Conservation (phyloP, 2,113 vertebrate species). For the Siniperca chuatsi region DNA sequence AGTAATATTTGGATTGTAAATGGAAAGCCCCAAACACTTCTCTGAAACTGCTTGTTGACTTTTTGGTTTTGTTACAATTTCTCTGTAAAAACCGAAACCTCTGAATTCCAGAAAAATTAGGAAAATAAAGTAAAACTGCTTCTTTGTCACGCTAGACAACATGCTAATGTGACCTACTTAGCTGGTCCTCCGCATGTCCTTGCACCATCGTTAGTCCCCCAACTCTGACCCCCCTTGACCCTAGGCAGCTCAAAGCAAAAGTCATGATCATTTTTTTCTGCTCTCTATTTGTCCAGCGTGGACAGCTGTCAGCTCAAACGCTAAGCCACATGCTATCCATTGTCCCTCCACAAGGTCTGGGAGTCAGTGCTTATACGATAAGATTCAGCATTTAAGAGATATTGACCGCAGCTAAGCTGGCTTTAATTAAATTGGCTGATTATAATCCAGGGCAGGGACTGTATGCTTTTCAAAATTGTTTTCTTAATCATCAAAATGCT, state of each 20-base stretch:
- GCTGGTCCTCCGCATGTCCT: constrained; percentile 34
- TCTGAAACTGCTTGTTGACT: neutral
- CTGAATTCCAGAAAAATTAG: neutral
- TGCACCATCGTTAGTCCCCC: constrained; percentile 29
- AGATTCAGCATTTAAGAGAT: constrained; percentile 56
- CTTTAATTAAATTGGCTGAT: constrained; percentile 64
- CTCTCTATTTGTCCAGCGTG: constrained; percentile 59
- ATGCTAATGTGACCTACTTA: constrained; percentile 61
- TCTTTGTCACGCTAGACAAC: constrained; percentile 21
- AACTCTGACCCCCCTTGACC: constrained; percentile 65
- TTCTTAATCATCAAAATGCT: constrained; percentile 14
- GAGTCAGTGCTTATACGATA: constrained; percentile 50
- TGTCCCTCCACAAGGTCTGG: constrained; percentile 54
- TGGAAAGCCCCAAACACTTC: constrained; percentile 55
- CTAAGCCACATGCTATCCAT: constrained; percentile 78
- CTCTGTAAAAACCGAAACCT: neutral
- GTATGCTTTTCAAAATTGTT: constrained; percentile 7
- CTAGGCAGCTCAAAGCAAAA: constrained; percentile 70
- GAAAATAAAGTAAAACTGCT: neutral
- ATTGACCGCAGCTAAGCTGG: constrained; percentile 37
- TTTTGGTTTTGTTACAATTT: neutral
- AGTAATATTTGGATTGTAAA: constrained; percentile 19
- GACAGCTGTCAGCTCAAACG: constrained; percentile 80
- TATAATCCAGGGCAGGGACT: constrained; percentile 27
- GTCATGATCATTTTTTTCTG: constrained; percentile 75